Conservation (phyloP, 2,113 vertebrate species). For the Corydoras maculifer region DNA sequence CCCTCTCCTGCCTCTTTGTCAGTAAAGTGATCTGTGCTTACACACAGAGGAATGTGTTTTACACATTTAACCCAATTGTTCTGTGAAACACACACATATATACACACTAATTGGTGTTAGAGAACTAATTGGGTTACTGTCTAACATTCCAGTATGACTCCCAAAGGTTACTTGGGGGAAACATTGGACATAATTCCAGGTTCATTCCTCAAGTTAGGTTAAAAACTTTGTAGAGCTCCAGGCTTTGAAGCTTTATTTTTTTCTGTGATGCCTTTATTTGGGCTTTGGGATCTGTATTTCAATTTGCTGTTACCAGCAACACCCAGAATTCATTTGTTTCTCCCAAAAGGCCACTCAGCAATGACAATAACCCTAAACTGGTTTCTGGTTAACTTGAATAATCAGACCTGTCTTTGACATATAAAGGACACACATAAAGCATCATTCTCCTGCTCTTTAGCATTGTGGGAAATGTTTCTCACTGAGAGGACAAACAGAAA, state of each 20-base stretch:
- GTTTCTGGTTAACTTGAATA: constrained; percentile 23
- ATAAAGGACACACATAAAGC: not conserved
- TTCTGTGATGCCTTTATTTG: not conserved
- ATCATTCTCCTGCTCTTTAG: not conserved
- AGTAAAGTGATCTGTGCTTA: no score
- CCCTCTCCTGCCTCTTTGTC: no score
- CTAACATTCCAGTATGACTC: no score
- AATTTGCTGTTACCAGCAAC: not conserved
- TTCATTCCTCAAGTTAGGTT: not conserved
- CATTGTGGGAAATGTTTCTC: constrained; percentile 10
- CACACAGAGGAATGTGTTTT: no score
- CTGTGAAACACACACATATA: no score
- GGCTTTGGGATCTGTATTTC: not conserved
- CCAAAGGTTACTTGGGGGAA: no score
- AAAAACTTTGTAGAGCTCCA: not conserved
- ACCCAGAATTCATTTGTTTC: not conserved
- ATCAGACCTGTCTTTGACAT: not conserved
- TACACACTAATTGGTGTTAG: no score
- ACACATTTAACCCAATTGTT: no score
- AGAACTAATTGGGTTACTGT: no score
- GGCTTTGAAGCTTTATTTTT: not conserved
- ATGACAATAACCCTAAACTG: not conserved
- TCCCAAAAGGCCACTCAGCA: not conserved
- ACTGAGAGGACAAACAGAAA: constrained; percentile 23
- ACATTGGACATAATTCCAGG: no score